Base-by-base conservation (phyloP, 2,797 vertebrate species). In the Thalassophryne amazonica region DNA sequence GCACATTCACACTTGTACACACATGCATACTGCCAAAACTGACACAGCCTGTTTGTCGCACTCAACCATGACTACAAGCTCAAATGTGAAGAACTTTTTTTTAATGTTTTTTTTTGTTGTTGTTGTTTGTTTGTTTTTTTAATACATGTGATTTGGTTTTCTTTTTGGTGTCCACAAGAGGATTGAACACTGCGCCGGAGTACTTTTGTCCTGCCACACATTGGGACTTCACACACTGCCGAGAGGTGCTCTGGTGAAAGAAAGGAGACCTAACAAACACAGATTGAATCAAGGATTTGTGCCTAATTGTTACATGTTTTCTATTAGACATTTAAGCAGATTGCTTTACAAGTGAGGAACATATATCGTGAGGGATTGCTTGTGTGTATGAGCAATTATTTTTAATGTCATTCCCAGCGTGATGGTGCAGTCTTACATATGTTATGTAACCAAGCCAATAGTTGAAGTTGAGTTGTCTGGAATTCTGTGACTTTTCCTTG, bases 221-320 rank as follows among this genome's bases (percentile, higher is more conserved):
- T 81, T 86, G 76, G 84, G 88, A 89, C 86, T 65, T 71, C 59
- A 86, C 74, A 86, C 88, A 90, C 88, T 87, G 88, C 88, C 89
- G 76, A 85, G 83, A 86, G 74, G 78, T 86, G 60, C 85, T 87
- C 77, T 83, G 81, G 77, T 73, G 59, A 80, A 60, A 76, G 59
- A 73, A 50, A 76, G 53, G 78, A 84, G 76, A 80, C 77, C 72
- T 86, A 76, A 86, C 81, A 83, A 85, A 89, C 74, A 76, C 84
- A 86, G 86, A 86, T 88, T 86, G 74, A 90, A 88, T 89, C 83
- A 76, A 83, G 82, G 84, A 91, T 91, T 91, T 90, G 92, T 92
- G 91, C 91, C 92, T 93, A 91, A 90, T 90, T 89, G 87, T 91
- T 90, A 90, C 86, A 82, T 91, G 86, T 92, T 91, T 89, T 92